A percentile compares a stretch with the other conserved stretches of the same genome.
These are phyloP conservation scores for Caenorhabditis sp. DNA, from an alignment of 2,888 invertebrate genomes.

Conservation along the genomic window DNA sequence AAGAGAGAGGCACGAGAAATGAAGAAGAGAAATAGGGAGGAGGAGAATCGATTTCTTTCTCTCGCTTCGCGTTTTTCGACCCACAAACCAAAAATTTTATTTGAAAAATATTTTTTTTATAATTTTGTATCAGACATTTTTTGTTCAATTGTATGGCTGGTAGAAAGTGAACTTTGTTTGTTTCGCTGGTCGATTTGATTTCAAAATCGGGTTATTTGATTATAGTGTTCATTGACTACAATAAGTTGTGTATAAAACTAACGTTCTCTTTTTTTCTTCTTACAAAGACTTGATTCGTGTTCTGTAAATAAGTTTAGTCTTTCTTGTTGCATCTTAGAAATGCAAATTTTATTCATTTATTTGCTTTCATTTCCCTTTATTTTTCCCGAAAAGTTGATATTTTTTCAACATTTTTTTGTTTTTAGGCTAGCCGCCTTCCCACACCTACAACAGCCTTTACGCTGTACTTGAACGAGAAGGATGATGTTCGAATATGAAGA, in stretches of 20 bases:
- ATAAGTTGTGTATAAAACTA: no score
- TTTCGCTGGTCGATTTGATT: no score
- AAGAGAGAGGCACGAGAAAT: not conserved
- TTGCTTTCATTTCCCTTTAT: not conserved
- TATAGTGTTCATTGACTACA: no score
- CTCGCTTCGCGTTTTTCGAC: not conserved
- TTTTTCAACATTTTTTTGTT: not conserved
- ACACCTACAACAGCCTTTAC: conserved; percentile 5
- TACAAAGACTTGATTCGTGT: no score
- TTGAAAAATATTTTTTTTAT: not conserved
- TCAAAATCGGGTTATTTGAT: no score
- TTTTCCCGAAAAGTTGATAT: not conserved
- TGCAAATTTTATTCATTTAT: not conserved
- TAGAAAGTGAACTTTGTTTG: no score
- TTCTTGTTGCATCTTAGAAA: no score
- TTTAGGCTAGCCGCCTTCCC: not conserved
- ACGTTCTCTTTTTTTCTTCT: no score
- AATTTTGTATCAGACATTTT: not conserved
- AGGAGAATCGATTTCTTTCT: not conserved
- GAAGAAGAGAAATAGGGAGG: not conserved
- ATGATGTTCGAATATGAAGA: conserved; percentile 59
- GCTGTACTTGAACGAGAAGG: conserved; percentile 43
- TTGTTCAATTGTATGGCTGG: no score
- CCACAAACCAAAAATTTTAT: not conserved
- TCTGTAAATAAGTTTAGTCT: no score